Percentiles rank a stretch among this genome's conserved stretches.
These are phyloP conservation scores for Saturnia japonica DNA, from an alignment of 2,888 invertebrate species.

Conservation along the genomic window DNA sequence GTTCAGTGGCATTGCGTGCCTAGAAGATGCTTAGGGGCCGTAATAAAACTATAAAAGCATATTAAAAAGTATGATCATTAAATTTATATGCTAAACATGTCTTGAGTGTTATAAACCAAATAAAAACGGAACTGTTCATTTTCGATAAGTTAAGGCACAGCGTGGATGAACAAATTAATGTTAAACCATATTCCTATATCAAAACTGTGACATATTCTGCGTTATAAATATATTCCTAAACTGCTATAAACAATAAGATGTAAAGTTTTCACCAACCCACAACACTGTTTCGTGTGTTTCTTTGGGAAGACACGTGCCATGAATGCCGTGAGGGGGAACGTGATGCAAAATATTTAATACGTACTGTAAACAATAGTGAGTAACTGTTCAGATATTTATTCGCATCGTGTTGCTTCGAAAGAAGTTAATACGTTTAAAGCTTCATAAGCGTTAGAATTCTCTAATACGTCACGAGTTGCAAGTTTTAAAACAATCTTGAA, in stretches of 20 bases:
- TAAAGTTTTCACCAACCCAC: conserved; percentile 3
- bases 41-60: neutral
- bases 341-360: conserved; percentile 45
- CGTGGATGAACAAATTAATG: neutral
- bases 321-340: conserved; percentile 48
- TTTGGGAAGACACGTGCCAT: conserved; percentile 41
- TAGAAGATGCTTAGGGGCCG: neutral
- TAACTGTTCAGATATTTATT: conserved; percentile 49
- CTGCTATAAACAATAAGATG: neutral
- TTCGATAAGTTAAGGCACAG: neutral
- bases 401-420: conserved; percentile 46
- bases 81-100: neutral
- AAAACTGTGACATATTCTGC: no score
- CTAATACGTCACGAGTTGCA: neutral
- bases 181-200: no score
- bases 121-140: neutral
- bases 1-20: neutral
- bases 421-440: conserved; percentile 43
- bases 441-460: conserved; percentile 30
- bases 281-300: conserved; percentile 30
- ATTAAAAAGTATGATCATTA: neutral
- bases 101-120: neutral
- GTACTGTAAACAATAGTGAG: conserved; percentile 56
- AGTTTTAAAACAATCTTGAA: conserved; percentile 13
- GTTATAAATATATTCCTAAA: neutral